Percentiles rank a stretch among this genome's conserved stretches.
Evolutionary conservation across 2,113 vertebrate genomes (phyloP).

Genomic region (Pogonocichla stellata): DNA sequence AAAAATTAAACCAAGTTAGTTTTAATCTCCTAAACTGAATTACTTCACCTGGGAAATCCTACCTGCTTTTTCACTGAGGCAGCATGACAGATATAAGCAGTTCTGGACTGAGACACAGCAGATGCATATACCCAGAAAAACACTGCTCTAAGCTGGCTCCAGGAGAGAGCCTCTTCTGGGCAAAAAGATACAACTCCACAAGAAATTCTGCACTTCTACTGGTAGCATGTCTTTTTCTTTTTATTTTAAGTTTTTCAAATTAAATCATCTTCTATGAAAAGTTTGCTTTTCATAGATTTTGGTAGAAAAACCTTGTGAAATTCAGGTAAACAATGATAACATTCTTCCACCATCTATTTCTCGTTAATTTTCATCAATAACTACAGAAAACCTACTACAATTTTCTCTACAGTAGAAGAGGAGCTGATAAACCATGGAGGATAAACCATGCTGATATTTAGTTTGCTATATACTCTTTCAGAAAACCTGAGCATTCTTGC

Average conservation of each 20-base stretch:
- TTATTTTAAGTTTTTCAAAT: background rate
- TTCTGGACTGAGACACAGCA: background rate
- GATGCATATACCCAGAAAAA: rapidly evolving
- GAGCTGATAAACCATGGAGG: background rate
- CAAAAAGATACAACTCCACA: background rate
- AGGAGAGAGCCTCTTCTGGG: background rate
- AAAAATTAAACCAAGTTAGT: background rate
- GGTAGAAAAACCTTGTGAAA: background rate
- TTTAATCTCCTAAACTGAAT: background rate
- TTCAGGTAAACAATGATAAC: background rate
- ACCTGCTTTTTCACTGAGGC: background rate
- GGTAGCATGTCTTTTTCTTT: background rate
- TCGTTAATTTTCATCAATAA: background rate
- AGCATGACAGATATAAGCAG: background rate
- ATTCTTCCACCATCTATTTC: background rate
- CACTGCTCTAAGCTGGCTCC: background rate
- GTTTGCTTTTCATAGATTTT: too few relatives aligned
- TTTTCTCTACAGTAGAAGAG: background rate
- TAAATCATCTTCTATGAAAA: background rate
- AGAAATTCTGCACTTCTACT: background rate
- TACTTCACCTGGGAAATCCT: background rate
- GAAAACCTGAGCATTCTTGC: background rate
- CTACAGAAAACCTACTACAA: background rate
- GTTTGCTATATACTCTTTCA: background rate
- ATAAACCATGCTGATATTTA: background rate